Evolutionary conservation across 2,113 vertebrate species (phyloP).

Genomic region (Ceratotherium simum): DNA sequence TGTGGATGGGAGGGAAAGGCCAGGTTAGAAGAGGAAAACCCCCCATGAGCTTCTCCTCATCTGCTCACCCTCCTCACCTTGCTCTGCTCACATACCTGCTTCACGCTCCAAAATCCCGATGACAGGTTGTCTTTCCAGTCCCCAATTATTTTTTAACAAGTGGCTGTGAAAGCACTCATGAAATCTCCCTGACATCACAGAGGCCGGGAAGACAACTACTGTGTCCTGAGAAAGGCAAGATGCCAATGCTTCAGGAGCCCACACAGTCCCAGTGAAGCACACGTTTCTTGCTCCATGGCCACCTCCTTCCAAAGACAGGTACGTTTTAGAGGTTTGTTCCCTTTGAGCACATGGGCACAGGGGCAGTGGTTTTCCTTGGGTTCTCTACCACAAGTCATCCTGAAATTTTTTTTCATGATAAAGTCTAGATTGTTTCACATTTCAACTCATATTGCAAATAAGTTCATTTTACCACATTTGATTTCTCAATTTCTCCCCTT

Average conservation of each 20-base stretch:
- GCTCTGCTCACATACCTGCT: neutral
- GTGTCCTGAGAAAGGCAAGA: neutral
- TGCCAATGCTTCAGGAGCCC: neutral
- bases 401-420: neutral
- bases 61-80: neutral
- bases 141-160: neutral
- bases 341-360: neutral
- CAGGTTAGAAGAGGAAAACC: neutral
- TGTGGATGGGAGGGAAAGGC: neutral
- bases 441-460: slow-evolving; percentile 68
- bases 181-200: neutral
- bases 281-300: neutral
- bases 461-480: slow-evolving; percentile 61
- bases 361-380: neutral
- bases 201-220: neutral
- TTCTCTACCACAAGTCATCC: slow-evolving; percentile 64
- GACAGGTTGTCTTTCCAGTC: neutral
- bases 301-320: neutral
- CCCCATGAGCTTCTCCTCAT: neutral
- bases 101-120: neutral
- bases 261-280: neutral
- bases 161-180: neutral
- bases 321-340: neutral
- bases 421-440: slow-evolving; percentile 50
- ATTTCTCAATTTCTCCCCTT: neutral